These are phyloP conservation scores for Stegodyphus dumicola DNA, from an alignment of 1,140 invertebrate species.

Conservation along the genomic window DNA sequence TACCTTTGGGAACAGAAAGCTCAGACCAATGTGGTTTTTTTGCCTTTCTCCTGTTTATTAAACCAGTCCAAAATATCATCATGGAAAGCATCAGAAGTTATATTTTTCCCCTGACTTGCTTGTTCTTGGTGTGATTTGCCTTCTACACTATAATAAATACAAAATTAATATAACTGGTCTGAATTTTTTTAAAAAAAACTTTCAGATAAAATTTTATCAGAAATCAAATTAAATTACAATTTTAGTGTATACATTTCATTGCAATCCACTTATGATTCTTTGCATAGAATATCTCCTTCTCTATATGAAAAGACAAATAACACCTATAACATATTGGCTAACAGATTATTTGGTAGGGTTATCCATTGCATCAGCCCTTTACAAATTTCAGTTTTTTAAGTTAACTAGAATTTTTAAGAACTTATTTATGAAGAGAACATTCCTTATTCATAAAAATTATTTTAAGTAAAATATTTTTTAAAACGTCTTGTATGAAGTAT, in stretches of 20 bases:
- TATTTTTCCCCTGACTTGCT: not conserved
- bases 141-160: slow-evolving; percentile 3
- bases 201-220: not conserved
- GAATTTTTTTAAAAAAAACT: not conserved
- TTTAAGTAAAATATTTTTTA: no score
- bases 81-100: slow-evolving; percentile 66
- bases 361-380: no score
- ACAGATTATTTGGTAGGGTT: no score
- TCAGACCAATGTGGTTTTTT: slow-evolving; percentile 56
- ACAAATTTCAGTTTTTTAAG: no score
- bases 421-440: no score
- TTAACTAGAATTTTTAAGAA: no score
- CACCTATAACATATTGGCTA: no score
- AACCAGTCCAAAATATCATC: slow-evolving; percentile 70
- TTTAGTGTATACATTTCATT: not conserved
- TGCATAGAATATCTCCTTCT: no score
- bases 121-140: not conserved
- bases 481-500: no score
- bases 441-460: no score
- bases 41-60: slow-evolving; percentile 65
- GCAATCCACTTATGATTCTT: not conserved
- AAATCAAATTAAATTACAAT: not conserved
- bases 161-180: not conserved
- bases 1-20: not conserved
- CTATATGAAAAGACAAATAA: no score